Evolutionary conservation across 2,113 vertebrate species (phyloP).

Genomic region (Cichladusa arquata): DNA sequence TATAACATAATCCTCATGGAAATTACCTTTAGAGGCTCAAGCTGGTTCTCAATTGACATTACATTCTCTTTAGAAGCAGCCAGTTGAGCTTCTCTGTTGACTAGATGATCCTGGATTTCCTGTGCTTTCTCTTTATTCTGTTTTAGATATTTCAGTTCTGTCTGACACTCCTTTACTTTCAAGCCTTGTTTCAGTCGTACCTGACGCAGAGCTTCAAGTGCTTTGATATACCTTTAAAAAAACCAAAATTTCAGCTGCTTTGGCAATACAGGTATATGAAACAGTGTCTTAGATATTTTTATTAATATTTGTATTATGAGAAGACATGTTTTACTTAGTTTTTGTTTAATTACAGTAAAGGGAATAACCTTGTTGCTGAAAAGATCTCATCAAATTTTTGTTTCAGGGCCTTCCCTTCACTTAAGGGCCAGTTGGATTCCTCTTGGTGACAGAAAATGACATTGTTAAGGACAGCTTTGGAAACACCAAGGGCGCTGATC

Average conservation of each 20-base stretch:
- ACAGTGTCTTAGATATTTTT: not conserved
- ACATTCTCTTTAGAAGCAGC: conserved; percentile 86
- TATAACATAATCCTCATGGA: accelerated
- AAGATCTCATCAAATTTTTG: conserved; percentile 99
- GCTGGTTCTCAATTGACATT: conserved; percentile 83
- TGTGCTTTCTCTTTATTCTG: conserved; percentile 94
- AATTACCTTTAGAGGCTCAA: conserved; percentile 89
- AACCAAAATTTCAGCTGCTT: not conserved
- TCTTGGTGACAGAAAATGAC: conserved; percentile 99
- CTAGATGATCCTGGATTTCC: conserved; percentile 84
- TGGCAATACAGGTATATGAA: not conserved
- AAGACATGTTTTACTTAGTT: not conserved
- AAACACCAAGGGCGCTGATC: conserved; percentile 92
- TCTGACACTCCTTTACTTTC: conserved; percentile 85
- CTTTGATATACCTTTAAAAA: conserved; percentile 91
- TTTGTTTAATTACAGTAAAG: not conserved
- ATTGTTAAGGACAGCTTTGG: conserved; percentile 91
- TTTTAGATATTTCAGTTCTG: conserved; percentile 90
- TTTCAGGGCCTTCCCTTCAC: conserved; percentile 94
- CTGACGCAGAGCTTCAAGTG: conserved; percentile 89
- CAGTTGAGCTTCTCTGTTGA: conserved; percentile 85
- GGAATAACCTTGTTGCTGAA: conserved; percentile 90
- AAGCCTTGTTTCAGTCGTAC: conserved; percentile 83
- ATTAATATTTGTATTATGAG: not conserved
- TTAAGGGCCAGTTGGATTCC: conserved; percentile 96